A percentile compares a stretch with the other conserved stretches of the same genome.
phyloP scores from a whole-genome alignment of 2,113 vertebrate genomes.

The Antechinus flavipes region DNA sequence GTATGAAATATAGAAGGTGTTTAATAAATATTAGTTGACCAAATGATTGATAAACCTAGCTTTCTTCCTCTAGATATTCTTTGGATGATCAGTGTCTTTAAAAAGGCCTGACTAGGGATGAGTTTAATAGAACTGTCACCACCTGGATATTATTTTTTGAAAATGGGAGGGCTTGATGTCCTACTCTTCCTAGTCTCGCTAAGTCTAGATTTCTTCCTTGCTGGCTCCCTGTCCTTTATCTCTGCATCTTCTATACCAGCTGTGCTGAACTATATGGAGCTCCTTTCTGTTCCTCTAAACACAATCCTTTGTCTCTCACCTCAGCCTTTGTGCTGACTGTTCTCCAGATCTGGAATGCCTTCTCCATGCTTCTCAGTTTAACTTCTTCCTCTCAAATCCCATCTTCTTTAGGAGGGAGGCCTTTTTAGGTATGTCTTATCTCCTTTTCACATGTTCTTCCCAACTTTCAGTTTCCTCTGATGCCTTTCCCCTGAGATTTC shows the following conservation, averaged over 20 bases:
- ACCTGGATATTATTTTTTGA: not conserved
- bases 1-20: too few relatives aligned
- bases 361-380: not conserved
- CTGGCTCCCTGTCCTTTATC: not conserved
- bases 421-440: not conserved
- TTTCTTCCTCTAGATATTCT: not conserved
- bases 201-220: not conserved
- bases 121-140: not conserved
- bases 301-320: not conserved
- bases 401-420: not conserved
- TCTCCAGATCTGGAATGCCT: not conserved
- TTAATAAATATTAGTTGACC: not conserved
- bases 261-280: not conserved
- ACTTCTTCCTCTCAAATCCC: not conserved
- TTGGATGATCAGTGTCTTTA: not conserved
- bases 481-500: not conserved
- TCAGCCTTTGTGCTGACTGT: not conserved
- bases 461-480: not conserved
- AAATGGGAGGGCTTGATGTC: not conserved
- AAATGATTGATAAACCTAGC: not conserved
- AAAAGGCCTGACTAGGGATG: not conserved
- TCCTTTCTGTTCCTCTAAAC: not conserved
- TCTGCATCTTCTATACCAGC: not conserved
- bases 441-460: not conserved
- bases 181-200: not conserved